Base-by-base conservation (phyloP, 2,888 invertebrate species). In the Epistrophe grossulariae region DNA sequence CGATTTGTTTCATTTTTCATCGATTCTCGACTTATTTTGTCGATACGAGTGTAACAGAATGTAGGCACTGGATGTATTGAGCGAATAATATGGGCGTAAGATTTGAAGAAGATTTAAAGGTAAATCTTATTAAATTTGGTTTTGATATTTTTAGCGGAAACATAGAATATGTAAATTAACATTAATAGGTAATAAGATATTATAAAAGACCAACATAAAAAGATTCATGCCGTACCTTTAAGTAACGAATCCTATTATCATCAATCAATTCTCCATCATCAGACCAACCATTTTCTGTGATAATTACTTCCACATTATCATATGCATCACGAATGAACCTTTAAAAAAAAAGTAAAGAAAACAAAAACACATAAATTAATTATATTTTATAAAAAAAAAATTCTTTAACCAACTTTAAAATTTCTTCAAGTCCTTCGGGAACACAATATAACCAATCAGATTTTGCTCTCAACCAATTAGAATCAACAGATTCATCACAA, bases 251-350 rank as follows among this genome's bases (percentile, higher is more conserved):
- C n/a, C 95, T 91, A 3, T 92, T 93, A 9, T 89, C 88, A 10
- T 91, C 89, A 57, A 94, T 93, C 17, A 93, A 52, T 10, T 90
- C 88, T 10, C 92, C 92, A n/a, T 90, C 90, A 35, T 94, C 94
- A 0, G 94, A 93, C 90, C 93, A 95, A 2, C 95, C 95, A 89
- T 95, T 95, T 90, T 95, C 95, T 0, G 94, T 94, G 43, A 95
- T 94, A 88, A 94, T 91, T 9, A 95, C 93, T 66, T 92, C 92
- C 0, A 94, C 93, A 88, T 95, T 93, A 50, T 94, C 93, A 90
- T 94, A 95, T 48, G 93, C 93, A 0, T 93, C 91, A 88, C 94
- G 94, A 24, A 95, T 93, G 94, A 94, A 95, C 40, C 91, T 91
- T 2, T 3, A n/a, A 43, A 24, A 60, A 48, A 52, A 1, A 19